A percentile compares a stretch with the other conserved stretches of the same genome.
phyloP scores from a whole-genome alignment of 2,888 invertebrate species.

The Dolichomitus sp. region DNA sequence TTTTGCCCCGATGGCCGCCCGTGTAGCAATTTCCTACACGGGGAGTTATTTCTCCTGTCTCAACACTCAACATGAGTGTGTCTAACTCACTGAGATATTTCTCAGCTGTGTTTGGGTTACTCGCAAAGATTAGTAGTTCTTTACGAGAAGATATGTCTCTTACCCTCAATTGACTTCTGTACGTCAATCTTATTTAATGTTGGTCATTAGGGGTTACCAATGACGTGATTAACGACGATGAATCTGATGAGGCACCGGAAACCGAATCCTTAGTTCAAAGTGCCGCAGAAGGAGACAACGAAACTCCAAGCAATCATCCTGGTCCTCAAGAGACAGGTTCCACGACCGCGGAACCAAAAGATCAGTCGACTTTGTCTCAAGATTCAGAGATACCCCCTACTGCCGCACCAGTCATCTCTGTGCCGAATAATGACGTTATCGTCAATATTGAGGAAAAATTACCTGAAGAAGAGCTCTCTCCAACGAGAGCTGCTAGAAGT shows the following conservation, averaged over 20 bases:
- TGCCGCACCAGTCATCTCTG: not conserved
- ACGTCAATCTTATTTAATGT: too few relatives aligned
- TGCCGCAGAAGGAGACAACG: not conserved
- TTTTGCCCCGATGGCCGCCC: too few relatives aligned
- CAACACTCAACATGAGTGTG: too few relatives aligned
- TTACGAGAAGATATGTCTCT: too few relatives aligned
- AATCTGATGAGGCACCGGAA: not conserved
- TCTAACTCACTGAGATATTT: too few relatives aligned
- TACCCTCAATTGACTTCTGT: too few relatives aligned
- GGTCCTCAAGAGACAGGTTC: not conserved
- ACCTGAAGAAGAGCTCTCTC: too few relatives aligned
- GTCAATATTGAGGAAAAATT: not conserved
- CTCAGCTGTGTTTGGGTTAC: too few relatives aligned
- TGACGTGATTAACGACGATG: not conserved
- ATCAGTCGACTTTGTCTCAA: not conserved
- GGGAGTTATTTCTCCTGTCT: too few relatives aligned
- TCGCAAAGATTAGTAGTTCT: too few relatives aligned
- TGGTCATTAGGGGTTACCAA: not conserved
- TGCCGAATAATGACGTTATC: not conserved
- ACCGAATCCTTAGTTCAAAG: not conserved
- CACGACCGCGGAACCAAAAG: not conserved
- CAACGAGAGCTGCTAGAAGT: too few relatives aligned
- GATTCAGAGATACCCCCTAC: not conserved
- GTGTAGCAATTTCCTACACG: too few relatives aligned
- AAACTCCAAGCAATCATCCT: not conserved